phyloP scores from a whole-genome alignment of 2,888 invertebrate genomes.

The Biston betularia region DNA sequence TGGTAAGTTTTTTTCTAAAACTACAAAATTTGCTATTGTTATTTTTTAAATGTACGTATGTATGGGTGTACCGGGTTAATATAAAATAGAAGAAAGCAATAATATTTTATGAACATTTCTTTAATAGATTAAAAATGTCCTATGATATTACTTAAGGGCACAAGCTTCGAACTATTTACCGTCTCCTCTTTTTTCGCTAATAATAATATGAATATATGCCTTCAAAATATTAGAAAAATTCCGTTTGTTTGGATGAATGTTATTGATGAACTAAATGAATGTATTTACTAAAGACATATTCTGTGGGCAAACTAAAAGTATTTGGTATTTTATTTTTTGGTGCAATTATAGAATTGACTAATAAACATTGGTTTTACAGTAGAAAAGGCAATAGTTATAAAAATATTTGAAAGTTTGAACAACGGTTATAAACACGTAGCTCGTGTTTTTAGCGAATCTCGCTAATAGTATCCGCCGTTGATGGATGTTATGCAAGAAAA shows the following conservation, averaged over 20 bases:
- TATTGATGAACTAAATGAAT: no score
- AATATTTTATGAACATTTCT: no score
- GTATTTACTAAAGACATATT: not conserved
- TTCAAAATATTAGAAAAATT: no score
- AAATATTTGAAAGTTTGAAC: conserved; percentile 10
- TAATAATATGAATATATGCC: no score
- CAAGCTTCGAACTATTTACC: no score
- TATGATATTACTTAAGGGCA: no score
- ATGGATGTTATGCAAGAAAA: conserved; percentile 10
- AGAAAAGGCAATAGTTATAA: not conserved
- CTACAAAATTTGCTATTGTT: not conserved
- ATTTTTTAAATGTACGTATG: no score
- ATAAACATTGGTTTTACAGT: not conserved
- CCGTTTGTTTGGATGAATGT: no score
- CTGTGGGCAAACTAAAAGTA: not conserved
- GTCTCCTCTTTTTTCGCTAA: no score
- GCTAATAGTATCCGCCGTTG: not conserved
- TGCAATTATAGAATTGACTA: not conserved
- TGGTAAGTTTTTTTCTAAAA: conserved; percentile 43
- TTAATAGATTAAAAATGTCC: no score
- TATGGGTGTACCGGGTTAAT: no score
- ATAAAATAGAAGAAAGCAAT: no score
- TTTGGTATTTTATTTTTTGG: not conserved
- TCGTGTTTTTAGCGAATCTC: not conserved
- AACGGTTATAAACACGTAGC: not conserved